Percentiles rank a stretch among this genome's conserved stretches.
Evolutionary conservation across 2,888 invertebrate species (phyloP).

Genomic region (Agrotis clavis): DNA sequence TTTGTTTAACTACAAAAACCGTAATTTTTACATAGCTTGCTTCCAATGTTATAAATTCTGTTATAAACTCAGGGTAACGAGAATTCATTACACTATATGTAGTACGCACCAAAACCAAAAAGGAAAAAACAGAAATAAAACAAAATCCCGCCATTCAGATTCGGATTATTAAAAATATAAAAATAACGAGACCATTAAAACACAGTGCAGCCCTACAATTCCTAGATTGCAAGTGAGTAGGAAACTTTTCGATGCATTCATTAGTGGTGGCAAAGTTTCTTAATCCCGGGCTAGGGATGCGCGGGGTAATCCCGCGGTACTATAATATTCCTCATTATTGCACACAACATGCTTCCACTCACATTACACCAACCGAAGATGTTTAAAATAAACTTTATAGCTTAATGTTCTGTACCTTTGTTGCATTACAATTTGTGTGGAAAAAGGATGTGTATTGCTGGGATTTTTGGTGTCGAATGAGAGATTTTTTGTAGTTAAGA

Average conservation of each 20-base stretch:
- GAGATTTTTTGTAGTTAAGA: too few relatives aligned
- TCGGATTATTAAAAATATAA: constrained; percentile 46
- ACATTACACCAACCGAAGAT: constrained; percentile 58
- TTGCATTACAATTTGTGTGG: constrained; percentile 31
- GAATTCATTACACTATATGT: too few relatives aligned
- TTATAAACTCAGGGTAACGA: not conserved
- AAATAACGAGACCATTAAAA: constrained; percentile 62
- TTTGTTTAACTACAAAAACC: too few relatives aligned
- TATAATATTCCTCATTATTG: constrained; percentile 68
- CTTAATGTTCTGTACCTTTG: constrained; percentile 30
- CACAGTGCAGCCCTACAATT: constrained; percentile 71
- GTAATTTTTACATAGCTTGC: not conserved
- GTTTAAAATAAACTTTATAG: constrained; percentile 60
- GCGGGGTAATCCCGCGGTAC: constrained; percentile 50
- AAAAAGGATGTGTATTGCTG: not conserved
- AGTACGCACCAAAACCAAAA: constrained; percentile 8
- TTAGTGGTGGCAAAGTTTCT: constrained; percentile 83
- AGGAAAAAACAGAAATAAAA: constrained; percentile 7
- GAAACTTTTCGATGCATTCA: constrained; percentile 85
- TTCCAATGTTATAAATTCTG: not conserved
- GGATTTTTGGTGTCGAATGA: not conserved
- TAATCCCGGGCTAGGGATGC: constrained; percentile 79
- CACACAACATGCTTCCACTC: constrained; percentile 56
- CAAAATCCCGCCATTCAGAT: constrained; percentile 4
- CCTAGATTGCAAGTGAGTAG: constrained; percentile 80